Evolutionary conservation across 2,113 vertebrate species (phyloP), one percentile per base, ranked within the genome.

Genomic region (Rhegmatorhina hoffmannsi): DNA sequence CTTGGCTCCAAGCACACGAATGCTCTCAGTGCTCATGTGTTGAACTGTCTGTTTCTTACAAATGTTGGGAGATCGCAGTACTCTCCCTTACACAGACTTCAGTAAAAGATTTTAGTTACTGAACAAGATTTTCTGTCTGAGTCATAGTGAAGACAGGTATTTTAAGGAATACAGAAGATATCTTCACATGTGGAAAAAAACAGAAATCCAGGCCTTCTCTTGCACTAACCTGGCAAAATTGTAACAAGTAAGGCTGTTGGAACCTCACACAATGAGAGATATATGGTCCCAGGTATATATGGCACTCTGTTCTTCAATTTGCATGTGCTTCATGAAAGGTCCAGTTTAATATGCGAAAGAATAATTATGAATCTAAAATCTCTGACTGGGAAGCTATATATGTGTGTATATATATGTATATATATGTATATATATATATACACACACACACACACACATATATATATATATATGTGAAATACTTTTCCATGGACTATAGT

Each of bases 1-100:
- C 15, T 82, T 87, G 1, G 1, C 31, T 94, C 18, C 44, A 64
- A 67, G 13, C 49, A 17, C 36, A 49, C 9, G 34, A 86, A 60
- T 31, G 43, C 33, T 46, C 18, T 75, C 60, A 60, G 43, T 0
- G 0, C 26, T 92, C 3, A 3, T 47, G 21, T 49, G 29, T 49
- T 49, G n/a, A 68, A 63, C 33, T 34, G 4, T 58, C 52, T 62
- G 7, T 43, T 94, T 78, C 36, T 70, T 38, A 67, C 21, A 78
- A 52, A 46, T 15, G 2, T 8, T 64, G 44, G 26, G 28, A 75
- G 58, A 94, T 34, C n/a, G 79, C 53, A 72, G 4, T 63, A 49
- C 15, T 8, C 17, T 84, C 34, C 84, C 38, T 67, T 78, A 60
- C n/a, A 62, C 17, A 36, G 64, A 17, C 11, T 60, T 34, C 28